Base-by-base conservation (phyloP, 2,888 invertebrate genomes). In the Polydrusus cervinus region DNA sequence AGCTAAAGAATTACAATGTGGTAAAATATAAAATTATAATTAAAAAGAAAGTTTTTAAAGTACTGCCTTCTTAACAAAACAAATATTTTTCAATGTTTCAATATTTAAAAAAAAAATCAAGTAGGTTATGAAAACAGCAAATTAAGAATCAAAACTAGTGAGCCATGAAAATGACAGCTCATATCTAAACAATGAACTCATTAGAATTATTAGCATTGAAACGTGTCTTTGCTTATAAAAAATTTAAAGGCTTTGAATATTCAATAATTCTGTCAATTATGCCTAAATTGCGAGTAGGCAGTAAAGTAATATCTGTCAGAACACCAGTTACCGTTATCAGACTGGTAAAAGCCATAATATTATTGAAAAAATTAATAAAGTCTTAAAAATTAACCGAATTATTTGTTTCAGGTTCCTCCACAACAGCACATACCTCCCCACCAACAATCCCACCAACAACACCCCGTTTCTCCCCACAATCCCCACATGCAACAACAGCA, bases 381-480 rank as follows among this genome's bases (percentile, higher is more conserved):
- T n/a, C 0, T n/a, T 13, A 3, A 43, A 43, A 13, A 9, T 43
- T 13, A 43, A 43, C n/a, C 1, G 40, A 40, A 40, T 11, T 30
- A 14, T 53, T 53, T 74, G 74, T 75, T 68, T 57, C 75, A 83
- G 83, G 82, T 83, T 78, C 82, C 82, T 77, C 85, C 83, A 79
- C 86, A 84, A 74, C 85, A 85, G 77, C 86, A 85, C 78, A 84
- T 85, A 81, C 85, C 85, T 68, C 84, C 85, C 49, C 86, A 85
- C 65, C 78, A 76, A 49, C 83, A 82, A 77, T 85, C 84, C 51
- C 76, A 76, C 47, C 83, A 81, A 78, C 85, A 83, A 71, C 72
- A 73, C 51, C 76, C 76, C 64, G 72, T 76, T 34, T 76, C 76
- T 13, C 65, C 70, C 38, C 76, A 76, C 53, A 73, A 76, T 51